Evolutionary conservation across 2,888 invertebrate species (phyloP), one percentile per base, ranked within the genome.

Genomic region (Tetrapedia diversipes): DNA sequence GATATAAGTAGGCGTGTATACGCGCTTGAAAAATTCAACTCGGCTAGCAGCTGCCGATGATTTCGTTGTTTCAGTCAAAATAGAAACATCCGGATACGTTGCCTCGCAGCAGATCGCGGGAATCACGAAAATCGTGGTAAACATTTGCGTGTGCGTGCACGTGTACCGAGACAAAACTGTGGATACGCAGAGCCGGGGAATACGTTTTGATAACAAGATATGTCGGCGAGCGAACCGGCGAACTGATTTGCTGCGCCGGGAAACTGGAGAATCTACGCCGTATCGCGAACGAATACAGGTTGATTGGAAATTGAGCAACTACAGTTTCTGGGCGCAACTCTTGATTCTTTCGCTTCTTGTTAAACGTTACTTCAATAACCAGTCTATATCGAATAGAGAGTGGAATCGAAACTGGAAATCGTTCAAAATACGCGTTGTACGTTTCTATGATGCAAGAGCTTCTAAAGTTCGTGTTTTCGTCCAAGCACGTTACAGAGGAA

Each of bases 271-370:
- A 43, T 43, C 29, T 39, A 29, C 59, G 19, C 1, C 27, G 29
- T 43, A 43, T 43, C 29, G 41, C 29, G 19, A 27, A 11, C 29
- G 29, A 34, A 49, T n/a, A n/a, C 47, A 61, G 24, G 22, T 45
- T 47, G 60, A 61, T 45, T 61, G 60, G 22, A 59, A 34, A 41
- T 57, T 57, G 57, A 57, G 27, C 57, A 27, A 22, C 11, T 22
- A 37, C 34, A 19, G 3, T 54, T 54, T 34, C 22, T 4, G 11
- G 11, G 7, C 24, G 19, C 10, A n/a, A 11, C 41, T 24, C n/a
- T 41, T 14, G n/a, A 29, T 27, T 29, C 6, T 29, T 29, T 32
- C 14, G 29, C 4, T 11, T 29, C 53, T 6, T 11, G 53, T 19
- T 32, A 11, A 53, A 11, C 53, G 32, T 8, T 32, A 32, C 32